Evolutionary conservation across 2,113 vertebrate species (phyloP).

Genomic region (Chaenocephalus aceratus): DNA sequence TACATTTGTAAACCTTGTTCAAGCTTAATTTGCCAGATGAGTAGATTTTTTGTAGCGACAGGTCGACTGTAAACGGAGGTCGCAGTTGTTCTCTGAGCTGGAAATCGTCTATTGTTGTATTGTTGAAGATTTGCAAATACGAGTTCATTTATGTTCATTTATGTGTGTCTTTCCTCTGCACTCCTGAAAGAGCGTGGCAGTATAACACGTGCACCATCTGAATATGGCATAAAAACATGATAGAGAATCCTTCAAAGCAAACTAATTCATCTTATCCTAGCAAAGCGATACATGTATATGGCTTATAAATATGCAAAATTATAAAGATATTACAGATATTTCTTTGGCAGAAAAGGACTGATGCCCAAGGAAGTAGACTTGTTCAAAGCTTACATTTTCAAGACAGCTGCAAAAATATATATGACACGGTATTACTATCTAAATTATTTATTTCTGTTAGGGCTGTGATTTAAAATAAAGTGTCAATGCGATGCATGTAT

Average conservation of each 20-base stretch:
- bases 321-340: background rate
- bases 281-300: background rate
- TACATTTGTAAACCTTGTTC: background rate
- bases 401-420: background rate
- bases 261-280: conserved; percentile 7
- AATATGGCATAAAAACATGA: background rate
- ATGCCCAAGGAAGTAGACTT: background rate
- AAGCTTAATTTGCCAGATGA: background rate
- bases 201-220: background rate
- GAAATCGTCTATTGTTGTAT: background rate
- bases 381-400: background rate
- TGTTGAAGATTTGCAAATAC: background rate
- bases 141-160: background rate
- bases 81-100: background rate
- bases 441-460: too few relatives aligned
- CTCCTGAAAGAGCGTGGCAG: background rate
- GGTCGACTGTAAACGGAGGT: too few relatives aligned
- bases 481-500: background rate
- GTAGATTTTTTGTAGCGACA: background rate
- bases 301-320: background rate
- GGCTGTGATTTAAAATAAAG: too few relatives aligned
- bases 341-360: background rate
- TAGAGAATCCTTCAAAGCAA: background rate
- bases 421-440: background rate
- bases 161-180: background rate